Evolutionary conservation across 2,888 invertebrate species (phyloP).

Genomic region (Euzophera pinguis): DNA sequence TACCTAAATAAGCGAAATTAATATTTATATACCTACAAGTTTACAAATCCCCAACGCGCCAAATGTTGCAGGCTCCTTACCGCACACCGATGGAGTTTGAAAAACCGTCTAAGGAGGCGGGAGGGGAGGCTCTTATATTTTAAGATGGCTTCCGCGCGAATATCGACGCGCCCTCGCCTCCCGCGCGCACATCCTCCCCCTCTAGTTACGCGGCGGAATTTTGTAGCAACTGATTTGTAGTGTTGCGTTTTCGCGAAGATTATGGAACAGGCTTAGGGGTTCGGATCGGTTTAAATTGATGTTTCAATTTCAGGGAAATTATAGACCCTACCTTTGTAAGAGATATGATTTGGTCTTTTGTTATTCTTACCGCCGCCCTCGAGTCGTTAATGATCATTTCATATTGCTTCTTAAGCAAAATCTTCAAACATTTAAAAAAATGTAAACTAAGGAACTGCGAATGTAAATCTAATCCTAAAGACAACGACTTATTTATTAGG

Average conservation of each 20-base stretch:
- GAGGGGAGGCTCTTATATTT: constrained; percentile 64
- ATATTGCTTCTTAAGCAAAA: too few species aligned
- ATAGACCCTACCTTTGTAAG: too few species aligned
- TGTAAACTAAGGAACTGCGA: too few species aligned
- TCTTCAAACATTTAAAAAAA: too few species aligned
- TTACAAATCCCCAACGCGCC: constrained; percentile 18
- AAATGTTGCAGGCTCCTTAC: constrained; percentile 49
- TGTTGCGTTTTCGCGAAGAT: constrained; percentile 18
- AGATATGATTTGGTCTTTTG: too few species aligned
- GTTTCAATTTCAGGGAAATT: not conserved
- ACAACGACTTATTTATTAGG: too few species aligned
- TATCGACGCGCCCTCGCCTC: constrained; percentile 64
- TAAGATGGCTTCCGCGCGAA: constrained; percentile 77
- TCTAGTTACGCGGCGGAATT: constrained; percentile 44
- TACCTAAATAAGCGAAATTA: too few species aligned
- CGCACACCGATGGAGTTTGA: constrained; percentile 56
- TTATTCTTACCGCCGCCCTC: too few species aligned
- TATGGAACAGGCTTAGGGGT: not conserved
- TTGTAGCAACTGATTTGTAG: constrained; percentile 44
- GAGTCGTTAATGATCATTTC: too few species aligned
- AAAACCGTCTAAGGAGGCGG: constrained; percentile 74
- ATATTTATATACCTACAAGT: too few species aligned
- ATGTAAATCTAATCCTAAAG: too few species aligned
- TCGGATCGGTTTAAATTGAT: not conserved
- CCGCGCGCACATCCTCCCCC: constrained; percentile 28